Base-by-base conservation (phyloP, 2,888 invertebrate species). In the Hypercompe scribonia region DNA sequence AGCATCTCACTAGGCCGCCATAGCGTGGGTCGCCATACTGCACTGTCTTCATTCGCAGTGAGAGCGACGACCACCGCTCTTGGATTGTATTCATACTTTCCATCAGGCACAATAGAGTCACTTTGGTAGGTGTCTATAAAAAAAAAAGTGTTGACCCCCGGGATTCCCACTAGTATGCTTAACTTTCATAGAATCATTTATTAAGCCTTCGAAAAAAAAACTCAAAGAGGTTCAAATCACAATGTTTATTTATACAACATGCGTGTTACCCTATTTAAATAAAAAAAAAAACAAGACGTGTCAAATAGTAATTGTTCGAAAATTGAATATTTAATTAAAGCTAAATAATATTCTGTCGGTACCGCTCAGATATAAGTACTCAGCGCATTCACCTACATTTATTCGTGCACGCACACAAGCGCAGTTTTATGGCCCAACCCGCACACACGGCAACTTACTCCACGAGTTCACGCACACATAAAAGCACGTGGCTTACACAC, bases 321-420 rank as follows among this genome's bases (percentile, higher is more conserved):
- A 70, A 42, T 34, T 36, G 68, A 77, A 75, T 81, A 86, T 83
- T 86, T 83, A 84, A 79, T 83, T 76, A 78, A 83, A 81, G 77
- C 70, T 68, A 82, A 68, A 69, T 68, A 61, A 78, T 83, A 80
- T 88, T 78, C 88, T 77, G 76, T 80, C 87, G 78, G 85, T 90
- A 90, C 89, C 77, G 81, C 86, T 87, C 86, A 85, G 71, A 89
- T 89, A 90, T 92, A 92, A 92, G 92, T 92, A 95, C 92, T 88
- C 90, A 91, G 90, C 79, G 80, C 87, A 89, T 90, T 94, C 93
- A 94, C 95, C 94, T 94, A 95, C 94, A 95, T 95, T 94, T 94
- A 94, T 94, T 93, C 94, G 91, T 91, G 84, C 90, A 91, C 94
- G 76, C 94, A 94, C 94, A 95, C 95, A 89, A 74, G 13, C 87